These are phyloP conservation scores for Silurus glanis DNA, from an alignment of 2,113 vertebrate genomes.

Conservation along the genomic window DNA sequence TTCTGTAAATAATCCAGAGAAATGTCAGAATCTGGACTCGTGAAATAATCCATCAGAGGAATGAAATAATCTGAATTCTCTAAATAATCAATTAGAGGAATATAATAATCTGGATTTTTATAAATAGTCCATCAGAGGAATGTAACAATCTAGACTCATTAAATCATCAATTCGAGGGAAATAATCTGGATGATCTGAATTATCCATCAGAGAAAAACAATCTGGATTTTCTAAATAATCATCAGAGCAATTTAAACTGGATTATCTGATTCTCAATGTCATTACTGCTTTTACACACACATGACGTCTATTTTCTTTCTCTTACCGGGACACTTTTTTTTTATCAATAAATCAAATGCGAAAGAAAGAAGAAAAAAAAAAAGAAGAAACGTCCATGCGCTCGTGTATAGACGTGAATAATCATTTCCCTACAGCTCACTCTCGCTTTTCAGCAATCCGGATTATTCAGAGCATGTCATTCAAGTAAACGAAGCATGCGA, in stretches of 20 bases:
- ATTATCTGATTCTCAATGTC: neutral
- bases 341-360: neutral
- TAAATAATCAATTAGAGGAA: too few species aligned
- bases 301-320: neutral
- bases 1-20: too few species aligned
- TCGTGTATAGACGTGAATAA: neutral
- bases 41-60: too few species aligned
- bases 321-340: neutral
- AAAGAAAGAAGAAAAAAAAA: neutral
- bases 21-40: too few species aligned
- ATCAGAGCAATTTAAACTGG: too few species aligned
- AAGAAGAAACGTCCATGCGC: neutral
- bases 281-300: neutral
- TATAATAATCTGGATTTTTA: too few species aligned
- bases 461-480: neutral
- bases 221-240: neutral
- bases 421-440: neutral
- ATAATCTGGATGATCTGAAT: neutral
- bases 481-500: neutral
- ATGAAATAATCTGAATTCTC: too few species aligned
- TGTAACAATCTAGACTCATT: too few species aligned
- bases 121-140: too few species aligned
- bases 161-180: neutral
- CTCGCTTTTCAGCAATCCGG: neutral
- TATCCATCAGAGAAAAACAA: too few species aligned